Evolutionary conservation across 2,113 vertebrate species (phyloP).

Genomic region (Aviceda subcristata): DNA sequence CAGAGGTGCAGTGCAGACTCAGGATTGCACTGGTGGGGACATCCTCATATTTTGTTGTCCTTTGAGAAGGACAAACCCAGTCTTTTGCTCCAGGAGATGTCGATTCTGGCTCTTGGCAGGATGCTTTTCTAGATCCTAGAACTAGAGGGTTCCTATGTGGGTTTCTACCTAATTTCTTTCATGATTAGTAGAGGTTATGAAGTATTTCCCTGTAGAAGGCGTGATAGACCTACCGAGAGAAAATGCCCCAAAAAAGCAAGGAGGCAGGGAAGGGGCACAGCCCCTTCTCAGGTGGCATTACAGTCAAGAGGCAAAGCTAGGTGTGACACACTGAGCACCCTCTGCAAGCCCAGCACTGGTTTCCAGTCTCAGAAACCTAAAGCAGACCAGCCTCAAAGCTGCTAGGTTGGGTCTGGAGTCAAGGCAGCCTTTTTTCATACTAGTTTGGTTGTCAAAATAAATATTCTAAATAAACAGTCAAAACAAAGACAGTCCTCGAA

Average conservation of each 20-base stretch:
- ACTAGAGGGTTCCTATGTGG: background rate
- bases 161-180: background rate
- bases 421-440: background rate
- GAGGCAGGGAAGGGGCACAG: background rate
- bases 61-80: background rate
- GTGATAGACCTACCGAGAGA: background rate
- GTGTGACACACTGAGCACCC: background rate
- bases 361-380: background rate
- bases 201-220: background rate
- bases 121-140: background rate
- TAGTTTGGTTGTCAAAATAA: background rate
- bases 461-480: background rate
- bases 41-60: background rate
- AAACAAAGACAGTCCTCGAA: background rate
- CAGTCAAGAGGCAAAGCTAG: background rate
- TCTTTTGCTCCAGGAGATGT: background rate
- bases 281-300: background rate
- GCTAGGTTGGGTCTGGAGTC: background rate
- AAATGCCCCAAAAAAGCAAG: background rate
- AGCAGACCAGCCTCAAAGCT: background rate
- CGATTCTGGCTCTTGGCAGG: background rate
- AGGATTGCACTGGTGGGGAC: background rate
- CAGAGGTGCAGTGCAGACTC: background rate
- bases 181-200: background rate
- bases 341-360: background rate